phyloP scores from a whole-genome alignment of 1,140 invertebrate genomes.

The Gryllus bimaculatus region DNA sequence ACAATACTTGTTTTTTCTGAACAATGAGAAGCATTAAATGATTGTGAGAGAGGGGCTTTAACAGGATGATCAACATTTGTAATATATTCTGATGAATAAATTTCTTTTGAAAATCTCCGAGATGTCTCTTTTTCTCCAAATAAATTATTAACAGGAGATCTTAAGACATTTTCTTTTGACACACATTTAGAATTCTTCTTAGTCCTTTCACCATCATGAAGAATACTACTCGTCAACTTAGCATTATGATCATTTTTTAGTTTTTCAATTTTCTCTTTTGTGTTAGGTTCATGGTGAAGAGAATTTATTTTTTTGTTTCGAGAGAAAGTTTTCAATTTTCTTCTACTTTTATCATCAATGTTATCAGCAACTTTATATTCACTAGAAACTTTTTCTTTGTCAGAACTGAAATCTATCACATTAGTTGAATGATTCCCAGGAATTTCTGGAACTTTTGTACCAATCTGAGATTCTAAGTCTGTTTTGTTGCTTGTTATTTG shows the following conservation, averaged over 20 bases:
- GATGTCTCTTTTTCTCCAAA: not conserved
- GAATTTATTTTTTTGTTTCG: conserved; percentile 18
- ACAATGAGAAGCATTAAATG: no score
- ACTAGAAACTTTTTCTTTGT: not conserved
- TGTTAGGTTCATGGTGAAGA: no score
- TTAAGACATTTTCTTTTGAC: no score
- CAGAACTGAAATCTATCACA: not conserved
- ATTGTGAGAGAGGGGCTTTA: no score
- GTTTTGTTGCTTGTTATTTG: not conserved
- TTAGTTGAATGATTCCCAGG: not conserved
- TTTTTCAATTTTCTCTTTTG: no score
- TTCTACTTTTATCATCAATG: conserved; percentile 17
- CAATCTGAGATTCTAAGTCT: not conserved
- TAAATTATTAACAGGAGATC: no score
- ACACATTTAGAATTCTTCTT: no score
- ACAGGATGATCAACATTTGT: not conserved
- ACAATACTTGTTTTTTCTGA: no score
- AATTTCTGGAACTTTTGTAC: not conserved
- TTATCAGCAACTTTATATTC: conserved; percentile 1
- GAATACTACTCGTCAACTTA: no score
- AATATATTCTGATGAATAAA: not conserved
- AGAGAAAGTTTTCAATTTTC: conserved; percentile 19
- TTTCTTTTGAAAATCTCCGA: not conserved
- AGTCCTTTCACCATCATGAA: no score
- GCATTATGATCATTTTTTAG: no score